Evolutionary conservation across 2,113 vertebrate species (phyloP).

Genomic region (Dipodomys stephensi): DNA sequence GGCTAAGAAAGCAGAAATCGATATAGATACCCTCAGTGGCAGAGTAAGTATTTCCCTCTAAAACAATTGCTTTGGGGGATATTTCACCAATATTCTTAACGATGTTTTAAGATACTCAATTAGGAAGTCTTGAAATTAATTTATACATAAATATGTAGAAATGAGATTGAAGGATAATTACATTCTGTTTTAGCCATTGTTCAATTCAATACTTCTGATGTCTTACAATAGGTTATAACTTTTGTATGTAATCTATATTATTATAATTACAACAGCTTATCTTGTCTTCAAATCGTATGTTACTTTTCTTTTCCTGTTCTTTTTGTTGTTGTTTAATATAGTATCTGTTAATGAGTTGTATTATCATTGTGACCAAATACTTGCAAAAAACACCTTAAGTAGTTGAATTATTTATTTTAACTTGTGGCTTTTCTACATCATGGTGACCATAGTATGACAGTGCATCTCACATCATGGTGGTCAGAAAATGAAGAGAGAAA

Average conservation of each 20-base stretch:
- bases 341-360: background rate
- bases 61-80: no score
- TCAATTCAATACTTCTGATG: background rate
- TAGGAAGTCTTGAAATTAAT: background rate
- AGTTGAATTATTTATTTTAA: no score
- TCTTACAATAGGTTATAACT: background rate
- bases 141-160: background rate
- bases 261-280: background rate
- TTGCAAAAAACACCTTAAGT: no score
- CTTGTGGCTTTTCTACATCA: no score
- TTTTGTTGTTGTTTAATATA: background rate
- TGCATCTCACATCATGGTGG: no score
- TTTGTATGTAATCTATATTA: background rate
- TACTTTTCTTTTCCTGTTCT: conserved; percentile 5
- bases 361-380: no score
- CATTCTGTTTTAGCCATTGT: background rate
- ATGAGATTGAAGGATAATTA: background rate
- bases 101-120: conserved; percentile 1
- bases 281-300: background rate
- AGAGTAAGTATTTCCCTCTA: conserved; percentile 91
- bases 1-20: conserved; percentile 99
- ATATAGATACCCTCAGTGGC: conserved; percentile 95
- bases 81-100: background rate
- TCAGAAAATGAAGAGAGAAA: no score
- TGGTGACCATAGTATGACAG: no score